These are phyloP conservation scores for Condylostylus longicornis DNA, from an alignment of 1,140 invertebrate species.

Conservation along the genomic window DNA sequence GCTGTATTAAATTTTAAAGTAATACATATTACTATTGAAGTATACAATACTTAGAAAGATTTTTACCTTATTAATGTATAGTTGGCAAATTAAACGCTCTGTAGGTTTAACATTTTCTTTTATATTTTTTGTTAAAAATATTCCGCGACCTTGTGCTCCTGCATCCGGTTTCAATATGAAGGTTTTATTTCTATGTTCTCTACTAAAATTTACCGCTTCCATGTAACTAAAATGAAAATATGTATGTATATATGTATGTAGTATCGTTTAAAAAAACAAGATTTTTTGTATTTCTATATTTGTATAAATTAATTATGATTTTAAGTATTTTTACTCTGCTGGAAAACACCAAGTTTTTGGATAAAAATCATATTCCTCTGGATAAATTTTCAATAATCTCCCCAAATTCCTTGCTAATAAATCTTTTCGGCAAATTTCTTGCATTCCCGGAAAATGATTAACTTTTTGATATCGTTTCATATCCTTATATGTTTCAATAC, in stretches of 20 bases:
- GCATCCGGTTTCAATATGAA: slow-evolving; percentile 81
- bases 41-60: background rate
- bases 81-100: slow-evolving; percentile 72
- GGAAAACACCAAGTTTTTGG: slow-evolving; percentile 89
- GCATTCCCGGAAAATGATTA: slow-evolving; percentile 86
- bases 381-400: slow-evolving; percentile 70
- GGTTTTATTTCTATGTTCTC: slow-evolving; percentile 53
- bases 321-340: too few species aligned
- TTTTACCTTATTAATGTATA: slow-evolving; percentile 48
- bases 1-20: slow-evolving; percentile 34
- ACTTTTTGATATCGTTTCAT: slow-evolving; percentile 84
- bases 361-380: slow-evolving; percentile 79
- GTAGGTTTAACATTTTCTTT: slow-evolving; percentile 60
- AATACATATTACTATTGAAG: too few species aligned
- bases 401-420: slow-evolving; percentile 69
- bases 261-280: too few species aligned
- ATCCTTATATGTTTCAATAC: slow-evolving; percentile 66
- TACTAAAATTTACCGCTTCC: slow-evolving; percentile 46
- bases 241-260: slow-evolving; percentile 1
- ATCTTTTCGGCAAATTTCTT: slow-evolving; percentile 78
- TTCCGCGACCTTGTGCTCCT: slow-evolving; percentile 73
- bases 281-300: slow-evolving; percentile 1
- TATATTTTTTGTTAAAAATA: slow-evolving; percentile 60
- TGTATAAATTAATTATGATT: too few species aligned
- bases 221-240: slow-evolving; percentile 35